These are phyloP conservation scores for Dyspetes luteomarginatus DNA, from an alignment of 2,888 invertebrate species.

Conservation along the genomic window DNA sequence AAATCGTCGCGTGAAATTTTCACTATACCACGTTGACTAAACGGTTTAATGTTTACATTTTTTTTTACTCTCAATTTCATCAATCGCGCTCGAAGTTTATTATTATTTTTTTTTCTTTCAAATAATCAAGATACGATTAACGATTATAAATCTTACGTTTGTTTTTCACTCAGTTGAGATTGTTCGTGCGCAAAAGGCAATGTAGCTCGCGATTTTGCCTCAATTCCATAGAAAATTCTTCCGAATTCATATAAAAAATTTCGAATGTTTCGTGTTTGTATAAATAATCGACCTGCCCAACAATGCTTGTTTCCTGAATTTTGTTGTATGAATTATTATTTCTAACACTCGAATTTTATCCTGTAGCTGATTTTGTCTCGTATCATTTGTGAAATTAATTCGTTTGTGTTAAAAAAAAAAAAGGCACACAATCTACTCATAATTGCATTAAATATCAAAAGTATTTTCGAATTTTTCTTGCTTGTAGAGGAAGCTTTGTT, in stretches of 20 bases:
- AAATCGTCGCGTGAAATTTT: background rate
- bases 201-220: background rate
- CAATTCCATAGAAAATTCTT: background rate
- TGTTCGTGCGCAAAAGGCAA: background rate
- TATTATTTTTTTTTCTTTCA: background rate
- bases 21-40: background rate
- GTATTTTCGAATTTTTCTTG: background rate
- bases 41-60: conserved; percentile 7
- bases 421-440: background rate
- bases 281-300: background rate
- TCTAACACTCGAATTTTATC: background rate
- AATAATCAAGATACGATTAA: background rate
- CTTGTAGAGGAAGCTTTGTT: too few species aligned
- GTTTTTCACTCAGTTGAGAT: background rate
- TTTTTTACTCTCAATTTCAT: background rate
- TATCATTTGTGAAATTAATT: too few species aligned
- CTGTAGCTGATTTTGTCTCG: too few species aligned
- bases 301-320: conserved; percentile 14
- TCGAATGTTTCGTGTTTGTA: background rate
- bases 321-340: conserved; percentile 1
- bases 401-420: background rate
- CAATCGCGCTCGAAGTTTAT: background rate
- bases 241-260: background rate
- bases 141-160: background rate
- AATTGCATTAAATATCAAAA: background rate